These are phyloP conservation scores for Polia nebulosa DNA, from an alignment of 2,888 invertebrate species.

Conservation along the genomic window DNA sequence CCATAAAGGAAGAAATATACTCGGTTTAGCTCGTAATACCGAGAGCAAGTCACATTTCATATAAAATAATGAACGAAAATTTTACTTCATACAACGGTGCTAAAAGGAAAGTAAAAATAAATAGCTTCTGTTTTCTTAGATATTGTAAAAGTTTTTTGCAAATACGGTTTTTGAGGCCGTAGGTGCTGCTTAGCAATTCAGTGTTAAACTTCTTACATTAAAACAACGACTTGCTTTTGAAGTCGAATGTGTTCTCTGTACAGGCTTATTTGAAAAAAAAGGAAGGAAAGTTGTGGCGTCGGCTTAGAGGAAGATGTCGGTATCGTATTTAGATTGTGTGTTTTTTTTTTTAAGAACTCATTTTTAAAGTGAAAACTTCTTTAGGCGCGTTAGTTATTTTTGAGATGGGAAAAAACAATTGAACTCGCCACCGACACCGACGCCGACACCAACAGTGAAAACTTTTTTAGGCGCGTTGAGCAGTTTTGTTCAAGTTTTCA, in stretches of 20 bases:
- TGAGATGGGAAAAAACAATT: too few species aligned
- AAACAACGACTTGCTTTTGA: constrained; percentile 29
- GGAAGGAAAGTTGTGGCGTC: neutral
- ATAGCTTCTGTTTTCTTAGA: constrained; percentile 47
- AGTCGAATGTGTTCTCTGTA: constrained; percentile 27
- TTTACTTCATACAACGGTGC: constrained; percentile 25
- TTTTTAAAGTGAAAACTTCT: too few species aligned
- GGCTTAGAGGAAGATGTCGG: neutral
- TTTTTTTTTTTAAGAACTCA: neutral
- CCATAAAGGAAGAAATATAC: too few species aligned
- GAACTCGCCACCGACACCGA: too few species aligned
- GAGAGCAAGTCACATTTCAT: neutral
- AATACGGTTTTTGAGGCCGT: constrained; percentile 41
- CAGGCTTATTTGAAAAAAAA: constrained; percentile 20
- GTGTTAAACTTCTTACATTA: constrained; percentile 58
- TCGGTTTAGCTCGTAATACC: too few species aligned
- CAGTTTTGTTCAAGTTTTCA: too few species aligned
- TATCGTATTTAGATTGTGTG: too few species aligned
- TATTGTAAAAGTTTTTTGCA: constrained; percentile 59
- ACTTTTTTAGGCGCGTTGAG: too few species aligned
- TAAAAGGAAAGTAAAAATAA: constrained; percentile 47
- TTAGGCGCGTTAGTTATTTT: too few species aligned
- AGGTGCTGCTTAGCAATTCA: constrained; percentile 43
- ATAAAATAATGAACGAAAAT: constrained; percentile 42
- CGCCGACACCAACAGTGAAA: too few species aligned